Base-by-base conservation (phyloP, 2,113 vertebrate genomes). In the Lampris megalopsis region DNA sequence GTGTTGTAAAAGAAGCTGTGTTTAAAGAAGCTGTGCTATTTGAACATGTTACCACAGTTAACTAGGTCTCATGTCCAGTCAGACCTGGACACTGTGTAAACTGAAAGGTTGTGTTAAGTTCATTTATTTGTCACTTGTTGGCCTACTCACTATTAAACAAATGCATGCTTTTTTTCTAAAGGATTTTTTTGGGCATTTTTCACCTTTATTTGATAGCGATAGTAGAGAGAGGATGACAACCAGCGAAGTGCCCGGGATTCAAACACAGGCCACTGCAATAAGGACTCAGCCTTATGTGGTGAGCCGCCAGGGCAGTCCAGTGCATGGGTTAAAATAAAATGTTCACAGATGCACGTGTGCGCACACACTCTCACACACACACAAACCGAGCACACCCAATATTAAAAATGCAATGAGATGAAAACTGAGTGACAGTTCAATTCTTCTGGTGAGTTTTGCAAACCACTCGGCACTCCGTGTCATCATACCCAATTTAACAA, bases 351-450 rank as follows among this genome's bases (percentile, higher is more conserved):
- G 62, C 50, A 56, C 41, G 73, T 43, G 65, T 41, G 72, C 36
- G 58, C 43, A 64, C 35, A 75, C 57, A 77, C 69, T 35, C 38
- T 62, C 40, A 59, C 6, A 54, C 65, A 77, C 71, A 68, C 35
- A 49, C 35, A 37, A 11, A 35, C 59, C 53, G 13, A 61, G 53
- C 60, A 58, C 24, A 13, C 50, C 42, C n/a, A 35, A 68, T 37
- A 43, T 57, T 57, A 57, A 8, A 61, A 6, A 71, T 71, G 64
- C 59, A 75, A 65, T 75, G 69, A 81, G 76, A 67, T 78, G 57
- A 61, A 66, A 63, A 63, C 37, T 86, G 82, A 91, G 54, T 85
- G 86, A 84, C 88, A 89, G 82, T 84, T 84, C 71, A 88, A 85
- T 89, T 88, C 62, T 78, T 85, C 80, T 71, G 40, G 41, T 3